Percentiles rank a stretch among this genome's conserved stretches.
Evolutionary conservation across 2,797 vertebrate species (phyloP).

Genomic region (Enteromius anoplus): DNA sequence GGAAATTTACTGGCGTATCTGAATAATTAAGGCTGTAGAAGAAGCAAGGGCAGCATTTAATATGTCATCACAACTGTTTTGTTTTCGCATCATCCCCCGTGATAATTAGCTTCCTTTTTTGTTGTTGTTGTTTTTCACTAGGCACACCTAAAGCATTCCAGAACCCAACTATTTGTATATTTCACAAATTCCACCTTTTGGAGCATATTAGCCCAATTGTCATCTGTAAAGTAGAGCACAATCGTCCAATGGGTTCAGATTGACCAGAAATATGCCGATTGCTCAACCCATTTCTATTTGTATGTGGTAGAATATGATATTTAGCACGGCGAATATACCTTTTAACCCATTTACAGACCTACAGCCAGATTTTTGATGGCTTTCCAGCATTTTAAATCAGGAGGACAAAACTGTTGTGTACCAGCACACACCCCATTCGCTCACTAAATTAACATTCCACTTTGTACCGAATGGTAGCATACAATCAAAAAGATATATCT

Average conservation of each 20-base stretch:
- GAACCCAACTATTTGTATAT: constrained; percentile 56
- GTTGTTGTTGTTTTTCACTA: constrained; percentile 35
- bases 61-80: constrained; percentile 44
- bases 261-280: constrained; percentile 68
- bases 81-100: constrained; percentile 42
- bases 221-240: constrained; percentile 74
- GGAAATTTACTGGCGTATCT: constrained; percentile 20
- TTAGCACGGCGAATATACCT: constrained; percentile 45
- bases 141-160: constrained; percentile 68
- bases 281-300: constrained; percentile 48
- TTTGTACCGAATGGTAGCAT: constrained; percentile 10
- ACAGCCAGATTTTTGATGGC: constrained; percentile 25
- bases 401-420: constrained; percentile 14
- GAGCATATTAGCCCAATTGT: constrained; percentile 55
- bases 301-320: constrained; percentile 60
- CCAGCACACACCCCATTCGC: constrained; percentile 20
- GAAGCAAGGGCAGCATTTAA: constrained; percentile 31
- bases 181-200: constrained; percentile 58
- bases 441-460: constrained; percentile 38
- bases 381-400: constrained; percentile 39
- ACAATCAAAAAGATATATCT: constrained; percentile 7
- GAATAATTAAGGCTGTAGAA: constrained; percentile 25
- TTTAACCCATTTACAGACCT: constrained; percentile 25
- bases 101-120: constrained; percentile 42
- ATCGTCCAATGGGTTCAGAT: constrained; percentile 77